Base-by-base conservation (phyloP, 2,888 invertebrate genomes). In the Standfussiana lucernea region DNA sequence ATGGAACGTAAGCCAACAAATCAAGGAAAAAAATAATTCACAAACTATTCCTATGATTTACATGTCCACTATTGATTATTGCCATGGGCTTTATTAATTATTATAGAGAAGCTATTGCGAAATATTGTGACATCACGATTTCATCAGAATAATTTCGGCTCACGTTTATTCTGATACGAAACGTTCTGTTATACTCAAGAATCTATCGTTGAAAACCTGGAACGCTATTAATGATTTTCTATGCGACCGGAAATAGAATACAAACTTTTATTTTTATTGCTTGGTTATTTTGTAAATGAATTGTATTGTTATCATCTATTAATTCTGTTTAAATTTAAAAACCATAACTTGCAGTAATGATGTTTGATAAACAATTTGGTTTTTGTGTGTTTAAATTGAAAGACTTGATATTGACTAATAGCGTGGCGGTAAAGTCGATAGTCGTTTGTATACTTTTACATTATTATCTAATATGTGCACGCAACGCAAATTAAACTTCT, bases 391-490 rank as follows among this genome's bases (percentile, higher is more conserved):
- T 45, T 68, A 21, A 24, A 0, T 45, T 56, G 8, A 47, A 24
- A 76, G 77, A 65, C 66, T 65, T 62, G 61, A 24, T 64, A 72
- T 78, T 88, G 89, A 85, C 78, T 35, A 40, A 35, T 75, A 90
- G 92, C 92, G 89, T 92, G 92, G 92, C 90, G 90, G 87, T 87
- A 83, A 84, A 80, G 79, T 62, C 69, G 32, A 77, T 78, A 86
- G 83, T 87, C 86, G 80, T 87, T 90, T 82, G 13, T 11, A 64
- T 75, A 85, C 89, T 82, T 76, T 32, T 77, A 64, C 37, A 40
- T 42, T 10, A 56, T n/a, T 15, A 35, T 15, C 7, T 56, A 13
- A 53, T 64, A 2, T n/a, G 64, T 3, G 28, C 10, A 67, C 8
- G 13, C 15, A 56, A 5, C 6, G 10, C 15, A 18, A 62, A 50